Evolutionary conservation across 2,888 invertebrate genomes (phyloP).

Genomic region (Latrodectus hesperus): DNA sequence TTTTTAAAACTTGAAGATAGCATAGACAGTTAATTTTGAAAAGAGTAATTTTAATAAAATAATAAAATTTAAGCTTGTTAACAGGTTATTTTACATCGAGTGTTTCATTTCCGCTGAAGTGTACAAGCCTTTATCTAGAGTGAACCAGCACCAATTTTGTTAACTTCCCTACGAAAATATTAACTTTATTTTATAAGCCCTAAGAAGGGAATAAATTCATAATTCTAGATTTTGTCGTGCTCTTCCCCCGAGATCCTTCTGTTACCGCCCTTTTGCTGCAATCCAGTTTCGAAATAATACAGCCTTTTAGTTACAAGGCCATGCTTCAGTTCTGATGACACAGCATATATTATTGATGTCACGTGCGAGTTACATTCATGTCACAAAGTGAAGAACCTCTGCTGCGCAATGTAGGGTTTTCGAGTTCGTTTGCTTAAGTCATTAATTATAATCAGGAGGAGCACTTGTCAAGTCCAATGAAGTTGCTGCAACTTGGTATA

Average conservation of each 20-base stretch:
- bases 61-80: no score
- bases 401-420: conserved; percentile 8
- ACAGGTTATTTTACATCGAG: no score
- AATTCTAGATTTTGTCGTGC: conserved; percentile 33
- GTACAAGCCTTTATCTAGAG: conserved; percentile 1
- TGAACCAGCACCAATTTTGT: no score
- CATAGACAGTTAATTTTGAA: no score
- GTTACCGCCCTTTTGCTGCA: background rate
- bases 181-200: conserved; percentile 29
- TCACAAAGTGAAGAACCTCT: conserved; percentile 10
- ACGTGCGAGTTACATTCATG: conserved; percentile 30
- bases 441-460: conserved; percentile 49
- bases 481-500: background rate
- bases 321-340: conserved; percentile 20
- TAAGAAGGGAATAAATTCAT: conserved; percentile 15
- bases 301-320: conserved; percentile 40
- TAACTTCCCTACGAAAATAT: conserved; percentile 33
- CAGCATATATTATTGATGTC: conserved; percentile 54
- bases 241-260: conserved; percentile 15
- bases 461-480: conserved; percentile 20
- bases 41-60: no score
- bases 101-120: conserved; percentile 1
- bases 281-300: conserved; percentile 30
- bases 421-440: conserved; percentile 33
- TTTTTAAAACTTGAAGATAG: no score